A percentile compares a stretch with the other conserved stretches of the same genome.
Conservation (phyloP, 1,140 invertebrate species). For the Phenacoccus solenopsis region DNA sequence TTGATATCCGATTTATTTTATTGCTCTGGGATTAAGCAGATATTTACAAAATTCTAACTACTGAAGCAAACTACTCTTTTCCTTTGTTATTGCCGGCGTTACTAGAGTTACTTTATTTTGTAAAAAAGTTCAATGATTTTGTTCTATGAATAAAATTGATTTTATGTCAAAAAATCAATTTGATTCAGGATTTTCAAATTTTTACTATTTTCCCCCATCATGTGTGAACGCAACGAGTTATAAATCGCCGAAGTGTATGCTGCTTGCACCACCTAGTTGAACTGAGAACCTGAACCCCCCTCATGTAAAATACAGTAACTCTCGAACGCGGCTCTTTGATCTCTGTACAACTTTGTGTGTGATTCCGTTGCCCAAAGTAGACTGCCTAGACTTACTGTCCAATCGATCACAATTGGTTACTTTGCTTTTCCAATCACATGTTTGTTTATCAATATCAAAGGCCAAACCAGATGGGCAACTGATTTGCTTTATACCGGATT, state of each 20-base stretch:
- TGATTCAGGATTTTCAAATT: not conserved
- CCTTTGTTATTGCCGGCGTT: not conserved
- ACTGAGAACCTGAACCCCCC: too few species aligned
- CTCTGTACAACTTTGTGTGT: conserved; percentile 5
- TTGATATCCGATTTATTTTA: not conserved
- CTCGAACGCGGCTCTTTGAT: not conserved
- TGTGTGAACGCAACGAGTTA: not conserved
- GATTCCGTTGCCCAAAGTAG: conserved; percentile 19
- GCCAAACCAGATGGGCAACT: conserved; percentile 85
- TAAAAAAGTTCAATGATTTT: not conserved
- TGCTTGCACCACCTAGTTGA: too few species aligned
- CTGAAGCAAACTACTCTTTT: conserved; percentile 7
- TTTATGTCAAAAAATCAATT: not conserved
- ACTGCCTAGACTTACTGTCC: conserved; percentile 73
- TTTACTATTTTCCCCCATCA: not conserved
- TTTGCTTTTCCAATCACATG: conserved; percentile 94
- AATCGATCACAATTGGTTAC: conserved; percentile 89
- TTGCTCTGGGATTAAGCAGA: not conserved
- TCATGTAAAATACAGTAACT: not conserved
- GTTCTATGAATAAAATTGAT: not conserved
- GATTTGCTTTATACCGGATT: conserved; percentile 84
- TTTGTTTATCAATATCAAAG: conserved; percentile 94
- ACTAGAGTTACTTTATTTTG: not conserved
- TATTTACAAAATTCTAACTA: conserved; percentile 10
- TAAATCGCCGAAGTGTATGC: too few species aligned